Evolutionary conservation across 1,140 invertebrate genomes (phyloP).

Genomic region (Helicoverpa armigera): DNA sequence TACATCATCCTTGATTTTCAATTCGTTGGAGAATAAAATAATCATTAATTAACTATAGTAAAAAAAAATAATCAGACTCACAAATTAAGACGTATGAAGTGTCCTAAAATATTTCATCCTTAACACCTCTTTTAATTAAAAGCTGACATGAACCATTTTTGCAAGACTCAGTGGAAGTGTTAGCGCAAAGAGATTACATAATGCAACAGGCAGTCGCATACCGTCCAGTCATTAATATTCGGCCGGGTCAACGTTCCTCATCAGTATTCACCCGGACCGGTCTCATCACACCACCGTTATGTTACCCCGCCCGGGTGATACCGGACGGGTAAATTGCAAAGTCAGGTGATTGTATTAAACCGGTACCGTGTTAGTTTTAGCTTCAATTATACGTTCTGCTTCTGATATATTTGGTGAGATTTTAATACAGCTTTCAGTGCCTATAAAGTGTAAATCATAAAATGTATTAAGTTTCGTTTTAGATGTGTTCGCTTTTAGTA

Average conservation of each 20-base stretch:
- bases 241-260: slow-evolving; percentile 58
- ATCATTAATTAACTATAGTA: too few relatives aligned
- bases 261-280: slow-evolving; percentile 61
- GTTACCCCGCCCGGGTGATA: slow-evolving; percentile 45
- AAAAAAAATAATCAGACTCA: too few relatives aligned
- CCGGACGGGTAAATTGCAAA: slow-evolving; percentile 53
- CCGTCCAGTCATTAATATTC: slow-evolving; percentile 61
- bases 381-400: slow-evolving; percentile 6
- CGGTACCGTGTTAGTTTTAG: slow-evolving; percentile 31
- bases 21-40: too few relatives aligned
- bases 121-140: too few relatives aligned
- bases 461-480: not conserved
- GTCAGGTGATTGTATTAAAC: slow-evolving; percentile 45
- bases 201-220: slow-evolving; percentile 55
- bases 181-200: slow-evolving; percentile 18
- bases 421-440: too few relatives aligned
- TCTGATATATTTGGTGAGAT: not conserved
- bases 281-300: slow-evolving; percentile 62
- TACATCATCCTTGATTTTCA: too few relatives aligned
- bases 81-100: too few relatives aligned
- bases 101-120: too few relatives aligned
- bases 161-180: slow-evolving; percentile 4
- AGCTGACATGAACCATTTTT: not conserved
- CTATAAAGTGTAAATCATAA: too few relatives aligned
- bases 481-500: not conserved